Evolutionary conservation across 2,888 invertebrate genomes (phyloP), one percentile per base, ranked within the genome.

Genomic region (Penaeus monodon): DNA sequence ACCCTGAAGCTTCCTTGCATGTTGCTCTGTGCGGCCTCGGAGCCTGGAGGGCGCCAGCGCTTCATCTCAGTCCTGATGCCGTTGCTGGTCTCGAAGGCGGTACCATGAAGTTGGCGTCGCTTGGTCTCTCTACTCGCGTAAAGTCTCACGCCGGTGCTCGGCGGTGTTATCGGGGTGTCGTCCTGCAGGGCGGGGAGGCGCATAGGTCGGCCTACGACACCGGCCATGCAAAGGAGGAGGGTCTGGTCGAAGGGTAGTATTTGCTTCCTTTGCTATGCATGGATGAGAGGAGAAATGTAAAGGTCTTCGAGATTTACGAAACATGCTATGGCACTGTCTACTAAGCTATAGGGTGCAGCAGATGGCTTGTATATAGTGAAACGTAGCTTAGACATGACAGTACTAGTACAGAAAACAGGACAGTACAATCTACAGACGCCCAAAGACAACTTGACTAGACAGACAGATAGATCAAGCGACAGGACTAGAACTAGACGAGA

Each of bases 31-130:
- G n/a, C n/a, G 29, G 80, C 85, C 79, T 85, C 68, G 33, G 79
- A 70, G 22, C 85, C 85, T 10, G 85, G n/a, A n/a, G 85, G 64
- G 73, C 64, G 29, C 85, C 85, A 29, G 38, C 65, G n/a, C n/a
- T n/a, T n/a, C 33, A 33, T 68, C 73, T 85, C 49, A n/a, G 68
- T 29, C 44, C 24, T 49, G 79, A 85, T 79, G 70, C 85, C 85
- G 79, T 85, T 85, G 85, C 70, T 79, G 70, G 85, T 79, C 57
- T 78, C 79, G 38, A 85, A 79, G 12, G 12, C 20, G 12, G 85
- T 85, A 85, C 27, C n/a, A n/a, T 33, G 85, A 85, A 85, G 85
- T 78, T 79, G 29, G 80, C 85, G 64, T 85, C 85, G 29, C 85
- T 57, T 68, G 57, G 79, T 85, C 85, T n/a, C n/a, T n/a, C n/a